A percentile compares a stretch with the other conserved stretches of the same genome.
These are phyloP conservation scores for Zonotrichia leucophrys DNA, from an alignment of 2,113 vertebrate species.

Conservation along the genomic window DNA sequence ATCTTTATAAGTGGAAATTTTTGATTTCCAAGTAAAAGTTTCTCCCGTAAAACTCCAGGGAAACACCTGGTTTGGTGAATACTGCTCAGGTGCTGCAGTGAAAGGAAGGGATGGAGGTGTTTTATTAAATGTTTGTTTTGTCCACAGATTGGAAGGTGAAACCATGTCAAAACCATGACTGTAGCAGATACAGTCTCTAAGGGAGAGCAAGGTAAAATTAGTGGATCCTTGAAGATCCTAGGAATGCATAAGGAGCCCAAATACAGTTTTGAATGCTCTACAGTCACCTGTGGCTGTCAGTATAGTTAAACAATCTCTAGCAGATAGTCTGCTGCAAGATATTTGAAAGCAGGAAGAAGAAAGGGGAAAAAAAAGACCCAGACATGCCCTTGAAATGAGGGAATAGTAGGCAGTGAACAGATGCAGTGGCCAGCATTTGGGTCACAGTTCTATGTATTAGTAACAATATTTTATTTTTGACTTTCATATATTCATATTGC, in stretches of 20 bases:
- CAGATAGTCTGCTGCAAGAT: not conserved
- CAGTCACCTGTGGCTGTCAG: not conserved
- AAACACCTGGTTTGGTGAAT: not conserved
- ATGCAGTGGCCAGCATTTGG: not conserved
- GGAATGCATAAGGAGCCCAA: not conserved
- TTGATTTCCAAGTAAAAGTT: not conserved
- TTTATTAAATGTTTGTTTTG: not conserved
- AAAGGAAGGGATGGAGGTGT: not conserved
- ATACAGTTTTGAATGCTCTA: not conserved
- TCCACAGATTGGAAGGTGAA: not conserved
- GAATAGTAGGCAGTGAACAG: not conserved
- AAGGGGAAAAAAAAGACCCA: rapidly evolving
- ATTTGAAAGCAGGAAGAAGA: not conserved
- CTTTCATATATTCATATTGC: not conserved
- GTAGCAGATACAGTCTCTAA: not conserved
- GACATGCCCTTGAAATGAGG: rapidly evolving
- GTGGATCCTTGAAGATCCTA: not conserved
- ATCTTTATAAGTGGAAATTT: not conserved
- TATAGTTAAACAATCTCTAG: not conserved
- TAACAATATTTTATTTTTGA: not conserved
- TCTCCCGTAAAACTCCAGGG: not conserved
- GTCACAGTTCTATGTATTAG: not conserved
- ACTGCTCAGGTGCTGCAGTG: not conserved
- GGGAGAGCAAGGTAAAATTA: not conserved
- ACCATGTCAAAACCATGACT: not conserved